Base-by-base conservation (phyloP, 2,113 vertebrate species). In the Phaetusa simplex region DNA sequence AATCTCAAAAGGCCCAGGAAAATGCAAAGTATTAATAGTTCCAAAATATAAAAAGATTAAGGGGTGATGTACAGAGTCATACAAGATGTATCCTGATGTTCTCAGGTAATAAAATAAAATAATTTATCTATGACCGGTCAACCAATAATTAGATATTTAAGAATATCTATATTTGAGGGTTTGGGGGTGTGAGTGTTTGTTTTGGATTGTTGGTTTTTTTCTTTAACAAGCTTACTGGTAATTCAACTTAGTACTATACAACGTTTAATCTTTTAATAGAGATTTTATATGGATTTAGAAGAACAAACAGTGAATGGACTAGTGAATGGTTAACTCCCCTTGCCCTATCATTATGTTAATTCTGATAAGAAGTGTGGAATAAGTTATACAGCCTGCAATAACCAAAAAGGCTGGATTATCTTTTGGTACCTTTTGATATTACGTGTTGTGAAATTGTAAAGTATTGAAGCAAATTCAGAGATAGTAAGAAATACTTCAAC, bases 111-210 rank as follows among this genome's bases (percentile, higher is more conserved):
- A 78, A 65, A 69, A 58, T 12, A 70, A 78, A 73, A 69, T 18
- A 50, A 86, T 45, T 69, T 65, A 43, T 20, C 20, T n/a, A 23
- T 56, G 23, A 47, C 5, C 11, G 7, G 8, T 58, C 50, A 70
- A 50, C 6, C 5, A 84, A 61, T 69, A 89, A 77, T 62, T 52
- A 93, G 34, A 58, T 56, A 53, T 27, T 82, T 42, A 45, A 65
- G 34, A 71, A n/a, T 11, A 29, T 29, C n/a, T 62, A 4, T 18
- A 65, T 58, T 72, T 17, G 15, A 7, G 9, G 2, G 1, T 13
- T 40, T 40, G 78, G 32, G 40, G 10, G 12, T 1, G 3, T 10
- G 11, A 8, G 12, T 0, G 1, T 14, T 38, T 30, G 18, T 55
- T 64, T 40, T 40, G 26, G 26, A 3, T 38, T 27, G 8, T 1